Base-by-base conservation (phyloP, 2,797 vertebrate genomes). In the Sebastes cheni region DNA sequence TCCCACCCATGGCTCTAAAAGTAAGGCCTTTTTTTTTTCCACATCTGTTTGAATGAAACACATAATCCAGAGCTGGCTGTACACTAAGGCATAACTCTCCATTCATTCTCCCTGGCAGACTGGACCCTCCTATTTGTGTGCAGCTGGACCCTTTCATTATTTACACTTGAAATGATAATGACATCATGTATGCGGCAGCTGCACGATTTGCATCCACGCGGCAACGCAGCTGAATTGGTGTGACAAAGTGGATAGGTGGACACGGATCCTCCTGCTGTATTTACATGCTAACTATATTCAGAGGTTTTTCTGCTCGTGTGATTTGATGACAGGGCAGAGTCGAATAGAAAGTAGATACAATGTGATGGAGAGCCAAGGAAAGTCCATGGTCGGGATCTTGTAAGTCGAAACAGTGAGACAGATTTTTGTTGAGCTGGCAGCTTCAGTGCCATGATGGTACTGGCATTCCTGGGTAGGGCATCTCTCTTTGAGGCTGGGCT, bases 81-180 rank as follows among this genome's bases (percentile, higher is more conserved):
- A 58, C 27, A 23, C 61, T 60, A 50, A 50, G 42, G 27, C 72
- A 74, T 42, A 60, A 80, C 75, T 72, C 77, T 72, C 77, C 88
- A 87, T 90, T 92, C 75, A 88, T 64, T 34, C 78, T 69, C 69
- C 36, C 85, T 86, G 86, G 82, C 84, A 85, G 79, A 52, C 58
- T 13, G 64, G 78, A 83, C 73, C 42, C 70, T 89, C 81, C 55
- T 83, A 77, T 92, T 88, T 88, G 86, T 80, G 84, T 93, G 92
- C 94, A 95, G 93, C 92, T 95, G 92, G 89, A 92, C 79, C 86
- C 87, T 93, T 93, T 95, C 89, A 92, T 93, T 94, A 93, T 93
- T 92, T 93, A 94, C 87, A 92, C 92, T 94, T 91, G 83, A 94
- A 93, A 94, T 93, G 89, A 94, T 94, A 95, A 95, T 93, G 86